phyloP scores from a whole-genome alignment of 2,888 invertebrate genomes.

The Mythimna albipuncta region DNA sequence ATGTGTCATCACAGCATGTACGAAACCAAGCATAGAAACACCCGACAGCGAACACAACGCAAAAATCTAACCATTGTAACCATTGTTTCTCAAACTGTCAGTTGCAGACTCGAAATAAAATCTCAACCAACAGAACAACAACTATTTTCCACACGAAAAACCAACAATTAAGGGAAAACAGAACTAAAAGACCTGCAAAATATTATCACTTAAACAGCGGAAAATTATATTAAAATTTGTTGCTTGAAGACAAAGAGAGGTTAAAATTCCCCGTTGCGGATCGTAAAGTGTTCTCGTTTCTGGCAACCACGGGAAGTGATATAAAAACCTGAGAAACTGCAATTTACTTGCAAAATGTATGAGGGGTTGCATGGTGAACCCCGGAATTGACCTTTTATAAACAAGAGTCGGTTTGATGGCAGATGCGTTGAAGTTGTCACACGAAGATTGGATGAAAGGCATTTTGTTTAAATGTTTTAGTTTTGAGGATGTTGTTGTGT shows the following conservation, averaged over 20 bases:
- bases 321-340: slow-evolving; percentile 67
- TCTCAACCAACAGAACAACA: slow-evolving; percentile 26
- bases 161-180: slow-evolving; percentile 42
- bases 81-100: slow-evolving; percentile 39
- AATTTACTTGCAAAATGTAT: slow-evolving; percentile 68
- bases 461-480: slow-evolving; percentile 52
- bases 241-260: slow-evolving; percentile 57
- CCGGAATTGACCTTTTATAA: slow-evolving; percentile 59
- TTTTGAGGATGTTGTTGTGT: slow-evolving; percentile 23
- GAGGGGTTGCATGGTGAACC: slow-evolving; percentile 56
- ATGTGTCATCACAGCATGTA: slow-evolving; percentile 14
- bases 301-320: slow-evolving; percentile 59
- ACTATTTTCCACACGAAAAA: slow-evolving; percentile 34
- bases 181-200: slow-evolving; percentile 49
- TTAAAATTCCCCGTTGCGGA: slow-evolving; percentile 51
- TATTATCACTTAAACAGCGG: slow-evolving; percentile 61
- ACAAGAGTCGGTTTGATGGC: slow-evolving; percentile 55
- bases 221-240: slow-evolving; percentile 64
- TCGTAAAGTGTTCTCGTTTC: slow-evolving; percentile 54
- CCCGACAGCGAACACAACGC: slow-evolving; percentile 3
- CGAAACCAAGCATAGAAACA: slow-evolving; percentile 4
- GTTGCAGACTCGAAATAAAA: slow-evolving; percentile 39
- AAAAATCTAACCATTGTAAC: slow-evolving; percentile 18
- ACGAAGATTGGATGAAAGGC: slow-evolving; percentile 42
- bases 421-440: slow-evolving; percentile 47